phyloP scores from a whole-genome alignment of 2,797 vertebrate species.

The Cetoscarus ocellatus region DNA sequence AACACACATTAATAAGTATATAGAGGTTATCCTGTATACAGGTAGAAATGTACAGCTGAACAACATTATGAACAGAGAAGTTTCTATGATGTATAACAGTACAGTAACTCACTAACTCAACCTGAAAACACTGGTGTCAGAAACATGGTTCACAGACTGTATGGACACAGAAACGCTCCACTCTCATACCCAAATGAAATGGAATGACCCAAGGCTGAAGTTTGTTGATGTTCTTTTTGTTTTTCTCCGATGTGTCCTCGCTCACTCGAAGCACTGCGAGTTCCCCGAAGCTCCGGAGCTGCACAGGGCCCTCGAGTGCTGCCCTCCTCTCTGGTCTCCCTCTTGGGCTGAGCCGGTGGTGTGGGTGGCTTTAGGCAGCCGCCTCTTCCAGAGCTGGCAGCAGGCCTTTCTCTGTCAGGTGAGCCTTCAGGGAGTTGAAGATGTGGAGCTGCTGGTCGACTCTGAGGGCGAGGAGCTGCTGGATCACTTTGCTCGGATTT shows the following conservation, averaged over 20 bases:
- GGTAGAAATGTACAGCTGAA: conserved; percentile 68
- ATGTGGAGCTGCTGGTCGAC: conserved; percentile 96
- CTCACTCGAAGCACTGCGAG: conserved; percentile 39
- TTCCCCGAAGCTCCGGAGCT: conserved; percentile 27
- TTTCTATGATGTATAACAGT: conserved; percentile 53
- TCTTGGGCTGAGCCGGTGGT: conserved; percentile 2
- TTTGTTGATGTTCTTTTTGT: conserved; percentile 38
- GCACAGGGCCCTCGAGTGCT: conserved; percentile 14
- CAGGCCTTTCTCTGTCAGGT: conserved; percentile 92
- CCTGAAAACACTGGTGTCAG: conserved; percentile 59
- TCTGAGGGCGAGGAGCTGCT: conserved; percentile 95
- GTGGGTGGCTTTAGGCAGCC: conserved; percentile 57
- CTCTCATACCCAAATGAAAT: conserved; percentile 54
- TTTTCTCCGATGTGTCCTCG: conserved; percentile 42
- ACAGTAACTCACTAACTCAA: conserved; percentile 62
- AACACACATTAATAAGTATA: conserved; percentile 68
- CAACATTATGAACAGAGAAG: conserved; percentile 57
- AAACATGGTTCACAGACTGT: conserved; percentile 52
- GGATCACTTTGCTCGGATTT: conserved; percentile 95
- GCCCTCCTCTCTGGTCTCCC: conserved; percentile 25
- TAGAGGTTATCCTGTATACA: conserved; percentile 61
- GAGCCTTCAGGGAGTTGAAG: conserved; percentile 94
- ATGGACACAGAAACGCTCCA: conserved; percentile 43
- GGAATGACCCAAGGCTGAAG: conserved; percentile 78
- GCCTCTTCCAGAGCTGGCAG: conserved; percentile 83